Evolutionary conservation across 2,888 invertebrate genomes (phyloP).

Genomic region (Cenopis cana): DNA sequence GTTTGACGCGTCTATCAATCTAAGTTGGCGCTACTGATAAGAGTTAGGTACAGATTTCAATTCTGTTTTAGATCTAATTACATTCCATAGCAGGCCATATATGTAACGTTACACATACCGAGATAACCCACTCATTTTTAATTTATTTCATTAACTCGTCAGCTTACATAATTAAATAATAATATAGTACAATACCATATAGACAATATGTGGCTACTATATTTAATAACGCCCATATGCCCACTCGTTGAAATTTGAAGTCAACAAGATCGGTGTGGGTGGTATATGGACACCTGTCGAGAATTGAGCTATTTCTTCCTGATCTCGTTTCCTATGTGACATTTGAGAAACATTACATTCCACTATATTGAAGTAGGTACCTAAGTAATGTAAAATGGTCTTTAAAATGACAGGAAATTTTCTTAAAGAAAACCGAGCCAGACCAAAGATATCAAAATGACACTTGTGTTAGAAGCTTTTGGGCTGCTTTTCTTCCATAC

Average conservation of each 20-base stretch:
- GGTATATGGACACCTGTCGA: conserved; percentile 26
- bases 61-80: too few relatives aligned
- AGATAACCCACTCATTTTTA: conserved; percentile 2
- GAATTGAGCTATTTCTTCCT: conserved; percentile 27
- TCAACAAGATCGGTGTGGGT: conserved; percentile 31
- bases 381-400: too few relatives aligned
- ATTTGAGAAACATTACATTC: conserved; percentile 1
- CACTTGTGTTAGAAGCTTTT: neutral
- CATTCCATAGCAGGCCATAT: neutral
- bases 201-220: conserved; percentile 24
- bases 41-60: too few relatives aligned
- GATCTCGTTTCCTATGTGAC: conserved; percentile 28
- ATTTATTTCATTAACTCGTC: conserved; percentile 20
- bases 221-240: conserved; percentile 37
- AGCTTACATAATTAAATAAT: conserved; percentile 26
- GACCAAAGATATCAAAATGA: neutral
- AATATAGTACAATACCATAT: conserved; percentile 37
- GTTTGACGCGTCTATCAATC: too few relatives aligned
- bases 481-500: neutral
- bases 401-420: too few relatives aligned
- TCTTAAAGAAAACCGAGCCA: too few relatives aligned
- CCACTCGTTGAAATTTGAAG: conserved; percentile 29
- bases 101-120: neutral
- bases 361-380: neutral
- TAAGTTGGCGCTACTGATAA: too few relatives aligned